phyloP scores from a whole-genome alignment of 2,888 invertebrate genomes.

The Caenorhabditis panamensis region DNA sequence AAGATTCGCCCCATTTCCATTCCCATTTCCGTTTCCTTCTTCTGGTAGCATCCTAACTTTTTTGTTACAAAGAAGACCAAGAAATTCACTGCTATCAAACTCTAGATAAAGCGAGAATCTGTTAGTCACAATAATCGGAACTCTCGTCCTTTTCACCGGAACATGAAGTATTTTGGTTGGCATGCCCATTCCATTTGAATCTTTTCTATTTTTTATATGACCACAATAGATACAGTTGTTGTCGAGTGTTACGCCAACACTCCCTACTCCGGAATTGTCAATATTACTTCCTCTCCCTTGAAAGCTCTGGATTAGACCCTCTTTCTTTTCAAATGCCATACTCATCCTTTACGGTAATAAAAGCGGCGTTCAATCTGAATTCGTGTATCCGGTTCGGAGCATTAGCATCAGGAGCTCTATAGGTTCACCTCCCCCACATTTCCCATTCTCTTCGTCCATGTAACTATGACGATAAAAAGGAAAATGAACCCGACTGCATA shows the following conservation, averaged over 20 bases:
- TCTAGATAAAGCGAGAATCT: too few relatives aligned
- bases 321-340: background rate
- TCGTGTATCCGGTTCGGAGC: background rate
- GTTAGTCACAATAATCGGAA: too few relatives aligned
- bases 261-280: background rate
- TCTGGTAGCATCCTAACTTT: too few relatives aligned
- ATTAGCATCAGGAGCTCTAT: background rate
- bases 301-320: background rate
- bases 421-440: background rate
- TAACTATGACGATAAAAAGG: conserved; percentile 44
- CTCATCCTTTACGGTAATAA: background rate
- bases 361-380: background rate
- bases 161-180: too few relatives aligned
- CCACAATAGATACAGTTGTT: conserved; percentile 6
- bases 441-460: background rate
- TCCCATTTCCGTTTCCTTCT: background rate
- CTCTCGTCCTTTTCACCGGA: too few relatives aligned
- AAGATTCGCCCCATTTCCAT: background rate
- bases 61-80: too few relatives aligned
- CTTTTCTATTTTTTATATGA: background rate
- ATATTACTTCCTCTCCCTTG: background rate
- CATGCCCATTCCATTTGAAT: background rate
- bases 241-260: background rate
- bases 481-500: conserved; percentile 11
- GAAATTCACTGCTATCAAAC: too few relatives aligned